Base-by-base conservation (phyloP, 1,140 invertebrate species). In the Drosophila orosa region DNA sequence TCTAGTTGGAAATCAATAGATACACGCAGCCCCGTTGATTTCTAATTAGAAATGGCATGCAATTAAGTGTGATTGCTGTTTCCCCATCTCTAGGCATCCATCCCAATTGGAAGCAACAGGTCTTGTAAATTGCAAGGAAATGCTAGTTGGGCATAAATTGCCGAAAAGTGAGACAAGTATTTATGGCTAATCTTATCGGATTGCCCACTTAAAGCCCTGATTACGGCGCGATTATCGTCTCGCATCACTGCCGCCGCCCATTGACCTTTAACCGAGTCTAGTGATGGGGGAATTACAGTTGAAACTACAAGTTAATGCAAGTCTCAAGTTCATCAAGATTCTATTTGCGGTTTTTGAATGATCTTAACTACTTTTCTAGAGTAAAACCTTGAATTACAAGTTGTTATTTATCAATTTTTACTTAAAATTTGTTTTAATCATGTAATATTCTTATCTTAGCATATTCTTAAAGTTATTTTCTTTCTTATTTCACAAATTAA, bases 121-220 rank as follows among this genome's bases (percentile, higher is more conserved):
- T 61, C 45, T 33, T 3, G 17, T 24, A 29, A 31, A n/a, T 57
- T 15, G 5, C n/a, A 42, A 10, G 50, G 15, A 17, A 25, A 13
- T 37, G n/a, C 29, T 31, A 15, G 47, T 17, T 73, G 22, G 0
- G 8, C 44, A 2, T n/a, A 47, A 47, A 15, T 8, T n/a, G 31
- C 15, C 31, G 12, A 62, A 37, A 24, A 50, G 24, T 33, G n/a
- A 19, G 31, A 22, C 39, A 59, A 29, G 67, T 40, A 56, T 74
- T 74, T 48, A 65, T 24, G 31, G 50, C 31, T 57, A 56, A 76
- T 76, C 73, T 76, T 67, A 76, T 76, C 72, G 40, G 35, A 76
- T 76, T 50, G 62, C 10, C 55, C 52, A 71, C 68, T 71, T 71
- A 58, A 48, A 24, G 13, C 17, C 22, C 35, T 40, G 72, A 62